phyloP scores from a whole-genome alignment of 2,113 vertebrate genomes.

The Neofelis nebulosa region DNA sequence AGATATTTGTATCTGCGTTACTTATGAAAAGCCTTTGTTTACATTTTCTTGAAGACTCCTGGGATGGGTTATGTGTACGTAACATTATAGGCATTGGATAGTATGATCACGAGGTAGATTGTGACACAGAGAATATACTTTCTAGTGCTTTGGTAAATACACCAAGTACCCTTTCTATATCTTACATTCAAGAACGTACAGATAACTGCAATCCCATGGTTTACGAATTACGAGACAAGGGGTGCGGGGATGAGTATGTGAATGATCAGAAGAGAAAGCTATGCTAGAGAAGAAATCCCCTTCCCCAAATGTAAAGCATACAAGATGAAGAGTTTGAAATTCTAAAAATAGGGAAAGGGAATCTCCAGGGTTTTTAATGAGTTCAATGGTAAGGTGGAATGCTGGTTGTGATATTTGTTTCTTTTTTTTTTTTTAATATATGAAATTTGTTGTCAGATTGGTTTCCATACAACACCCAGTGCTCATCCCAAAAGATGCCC shows the following conservation, averaged over 20 bases:
- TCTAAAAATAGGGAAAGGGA: background rate
- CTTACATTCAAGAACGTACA: background rate
- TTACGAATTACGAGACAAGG: slow-evolving; percentile 2
- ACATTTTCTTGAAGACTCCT: slow-evolving; percentile 14
- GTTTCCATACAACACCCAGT: too few relatives aligned
- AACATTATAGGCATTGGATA: background rate
- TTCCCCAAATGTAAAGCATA: slow-evolving; percentile 19
- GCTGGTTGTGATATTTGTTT: slow-evolving; percentile 21
- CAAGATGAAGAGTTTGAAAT: slow-evolving; percentile 25
- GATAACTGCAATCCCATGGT: background rate
- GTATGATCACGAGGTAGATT: background rate
- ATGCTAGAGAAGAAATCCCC: background rate
- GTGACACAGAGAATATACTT: slow-evolving; percentile 25
- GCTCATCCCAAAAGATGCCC: too few relatives aligned
- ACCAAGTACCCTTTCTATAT: background rate
- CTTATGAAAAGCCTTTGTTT: background rate
- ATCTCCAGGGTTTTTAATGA: slow-evolving; percentile 2
- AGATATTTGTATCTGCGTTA: slow-evolving; percentile 12
- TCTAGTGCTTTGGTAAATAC: slow-evolving; percentile 8
- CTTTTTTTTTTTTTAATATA: slow-evolving; percentile 21
- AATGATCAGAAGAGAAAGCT: slow-evolving; percentile 11
- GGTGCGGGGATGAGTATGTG: background rate
- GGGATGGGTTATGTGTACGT: background rate
- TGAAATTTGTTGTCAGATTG: too few relatives aligned
- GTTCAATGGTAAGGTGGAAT: background rate